Evolutionary conservation across 2,888 invertebrate species (phyloP), one percentile per base, ranked within the genome.

Genomic region (Tyria jacobaeae): DNA sequence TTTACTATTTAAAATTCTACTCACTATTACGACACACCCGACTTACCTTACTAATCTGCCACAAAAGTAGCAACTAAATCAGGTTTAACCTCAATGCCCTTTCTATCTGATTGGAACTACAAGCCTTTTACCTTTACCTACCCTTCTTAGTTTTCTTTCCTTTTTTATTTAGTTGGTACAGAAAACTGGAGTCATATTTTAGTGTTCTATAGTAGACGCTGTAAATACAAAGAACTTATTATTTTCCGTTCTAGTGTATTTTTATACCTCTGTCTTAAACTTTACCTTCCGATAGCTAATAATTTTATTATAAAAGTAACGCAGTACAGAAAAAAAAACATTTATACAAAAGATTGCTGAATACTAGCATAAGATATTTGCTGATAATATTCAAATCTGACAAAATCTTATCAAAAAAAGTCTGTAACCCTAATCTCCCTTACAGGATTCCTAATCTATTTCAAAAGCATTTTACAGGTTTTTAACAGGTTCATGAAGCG

Each of bases 31-130:
- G 66, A 17, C 1, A 7, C 49, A 48, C 74, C 64, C 27, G 53
- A 55, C 72, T 68, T 68, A 70, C 7, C 63, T 25, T 25, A 58
- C 55, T 80, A 80, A 82, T 81, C 75, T 70, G 44, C 66, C 53
- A 65, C 69, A 74, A 77, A 79, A 82, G 80, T 76, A 73, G 71
- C 62, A 50, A 58, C 50, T 64, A 73, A 66, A 83, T 82, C 83
- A 71, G 82, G 77, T 83, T 83, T 75, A 75, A 70, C 76, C 66
- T 68, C 70, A 62, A 73, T 59, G 68, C 60, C 61, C 47, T 52
- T 56, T 54, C 52, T 50, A 39, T 52, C 70, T 73, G 79, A 79
- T 79, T 73, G 75, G 66, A 71, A 70, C 64, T 58, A 63, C 60
- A 66, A 39, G 62, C 56, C 61, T 69, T 68, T 74, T 70, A 75